These are phyloP conservation scores for Cheumatopsyche charites DNA, from an alignment of 1,140 invertebrate species.

Conservation along the genomic window DNA sequence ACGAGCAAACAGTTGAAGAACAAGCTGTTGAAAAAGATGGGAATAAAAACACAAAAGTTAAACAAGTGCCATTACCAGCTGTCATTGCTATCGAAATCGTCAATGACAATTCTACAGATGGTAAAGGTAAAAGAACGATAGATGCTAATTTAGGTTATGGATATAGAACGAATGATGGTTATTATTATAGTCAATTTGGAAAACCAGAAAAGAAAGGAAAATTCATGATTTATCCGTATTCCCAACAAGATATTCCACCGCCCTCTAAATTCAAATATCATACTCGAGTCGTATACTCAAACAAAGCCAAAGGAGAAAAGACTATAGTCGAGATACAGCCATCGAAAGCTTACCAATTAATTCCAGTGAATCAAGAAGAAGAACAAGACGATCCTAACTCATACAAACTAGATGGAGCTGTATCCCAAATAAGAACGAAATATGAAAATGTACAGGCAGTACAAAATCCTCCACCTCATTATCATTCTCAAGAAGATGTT, in stretches of 20 bases:
- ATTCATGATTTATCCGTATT: slow-evolving; percentile 66
- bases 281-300: slow-evolving; percentile 32
- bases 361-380: slow-evolving; percentile 52
- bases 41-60: slow-evolving; percentile 33
- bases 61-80: slow-evolving; percentile 56
- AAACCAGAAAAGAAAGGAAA: slow-evolving; percentile 59
- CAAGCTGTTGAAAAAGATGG: slow-evolving; percentile 43
- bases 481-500: slow-evolving; percentile 42
- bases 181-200: slow-evolving; percentile 59
- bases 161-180: slow-evolving; percentile 60
- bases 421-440: slow-evolving; percentile 51
- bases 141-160: slow-evolving; percentile 65
- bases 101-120: slow-evolving; percentile 59
- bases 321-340: slow-evolving; percentile 57
- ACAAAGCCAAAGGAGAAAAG: slow-evolving; percentile 43
- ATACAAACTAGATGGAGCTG: slow-evolving; percentile 50
- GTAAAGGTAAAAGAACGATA: slow-evolving; percentile 64
- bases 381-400: slow-evolving; percentile 52
- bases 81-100: slow-evolving; percentile 66
- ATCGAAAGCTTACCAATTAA: slow-evolving; percentile 59
- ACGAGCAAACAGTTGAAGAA: slow-evolving; percentile 1
- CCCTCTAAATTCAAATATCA: slow-evolving; percentile 34
- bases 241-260: slow-evolving; percentile 63
- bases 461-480: slow-evolving; percentile 49
- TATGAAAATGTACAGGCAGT: slow-evolving; percentile 51